phyloP scores from a whole-genome alignment of 2,113 vertebrate genomes.

The Corythornis madagascariensis region DNA sequence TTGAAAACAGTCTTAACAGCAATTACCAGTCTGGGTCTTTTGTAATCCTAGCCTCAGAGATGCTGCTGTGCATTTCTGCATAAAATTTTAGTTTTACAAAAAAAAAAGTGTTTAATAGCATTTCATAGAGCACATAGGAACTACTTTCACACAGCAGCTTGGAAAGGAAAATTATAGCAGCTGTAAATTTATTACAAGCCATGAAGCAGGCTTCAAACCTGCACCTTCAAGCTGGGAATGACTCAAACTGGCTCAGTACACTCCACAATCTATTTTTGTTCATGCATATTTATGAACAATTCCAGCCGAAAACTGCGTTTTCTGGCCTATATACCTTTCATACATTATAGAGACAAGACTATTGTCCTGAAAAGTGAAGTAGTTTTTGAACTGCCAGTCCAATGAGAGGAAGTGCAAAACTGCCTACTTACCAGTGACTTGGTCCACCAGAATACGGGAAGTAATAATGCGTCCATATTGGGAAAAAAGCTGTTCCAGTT shows the following conservation, averaged over 20 bases:
- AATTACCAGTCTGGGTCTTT: slow-evolving; percentile 11
- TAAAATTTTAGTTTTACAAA: slow-evolving; percentile 25
- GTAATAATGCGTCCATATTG: slow-evolving; percentile 99
- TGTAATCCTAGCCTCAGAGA: slow-evolving; percentile 43
- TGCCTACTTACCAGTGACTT: slow-evolving; percentile 92
- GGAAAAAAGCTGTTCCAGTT: slow-evolving; percentile 96
- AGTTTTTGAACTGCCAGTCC: slow-evolving; percentile 35
- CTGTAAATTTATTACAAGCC: slow-evolving; percentile 81
- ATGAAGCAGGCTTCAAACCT: slow-evolving; percentile 78
- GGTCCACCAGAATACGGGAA: slow-evolving; percentile 97
- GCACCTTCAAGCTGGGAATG: slow-evolving; percentile 77
- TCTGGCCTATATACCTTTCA: slow-evolving; percentile 74
- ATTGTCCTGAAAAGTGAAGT: neutral
- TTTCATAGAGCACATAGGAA: slow-evolving; percentile 57
- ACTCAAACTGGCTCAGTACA: slow-evolving; percentile 71
- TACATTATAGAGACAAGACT: slow-evolving; percentile 59
- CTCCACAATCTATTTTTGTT: slow-evolving; percentile 76
- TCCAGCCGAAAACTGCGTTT: slow-evolving; percentile 80
- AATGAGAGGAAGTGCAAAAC: neutral
- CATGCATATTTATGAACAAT: slow-evolving; percentile 85
- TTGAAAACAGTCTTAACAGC: slow-evolving; percentile 32
- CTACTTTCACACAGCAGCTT: slow-evolving; percentile 66
- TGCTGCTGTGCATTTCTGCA: slow-evolving; percentile 26
- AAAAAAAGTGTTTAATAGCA: slow-evolving; percentile 66
- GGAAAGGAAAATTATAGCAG: slow-evolving; percentile 77